A percentile compares a stretch with the other conserved stretches of the same genome.
These are phyloP conservation scores for Ellobius talpinus DNA, from an alignment of 2,113 vertebrate species.

Conservation along the genomic window DNA sequence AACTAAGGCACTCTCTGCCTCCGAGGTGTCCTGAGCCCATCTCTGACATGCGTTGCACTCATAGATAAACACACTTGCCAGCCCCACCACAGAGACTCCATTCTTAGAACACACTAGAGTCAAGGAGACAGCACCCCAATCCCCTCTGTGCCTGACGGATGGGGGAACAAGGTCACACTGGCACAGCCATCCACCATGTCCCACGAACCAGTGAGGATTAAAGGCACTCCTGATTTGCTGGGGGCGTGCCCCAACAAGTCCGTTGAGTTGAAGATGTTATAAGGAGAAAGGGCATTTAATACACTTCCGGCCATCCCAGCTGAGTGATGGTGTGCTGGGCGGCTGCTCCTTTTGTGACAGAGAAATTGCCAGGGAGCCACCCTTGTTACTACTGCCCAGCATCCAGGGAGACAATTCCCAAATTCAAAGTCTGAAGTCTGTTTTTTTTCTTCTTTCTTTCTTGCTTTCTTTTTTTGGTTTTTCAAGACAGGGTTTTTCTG, in stretches of 20 bases:
- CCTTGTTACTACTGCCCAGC: not conserved
- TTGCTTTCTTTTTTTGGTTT: not conserved
- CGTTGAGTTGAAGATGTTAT: not conserved
- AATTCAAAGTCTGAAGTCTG: not conserved
- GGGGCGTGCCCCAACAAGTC: not conserved
- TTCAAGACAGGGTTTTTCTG: not conserved
- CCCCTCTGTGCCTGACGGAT: not conserved
- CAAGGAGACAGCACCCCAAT: not conserved
- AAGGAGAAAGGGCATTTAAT: not conserved
- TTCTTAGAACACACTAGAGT: not conserved
- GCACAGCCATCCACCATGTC: not conserved
- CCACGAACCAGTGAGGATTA: not conserved
- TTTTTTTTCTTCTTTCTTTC: too few relatives aligned
- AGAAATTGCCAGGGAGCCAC: not conserved
- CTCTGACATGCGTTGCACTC: accelerated
- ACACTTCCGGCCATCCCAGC: not conserved
- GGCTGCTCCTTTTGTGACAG: too few relatives aligned
- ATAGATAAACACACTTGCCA: too few relatives aligned
- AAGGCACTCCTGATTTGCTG: not conserved
- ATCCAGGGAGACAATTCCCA: not conserved
- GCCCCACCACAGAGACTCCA: not conserved
- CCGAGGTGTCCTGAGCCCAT: too few relatives aligned
- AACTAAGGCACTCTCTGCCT: not conserved
- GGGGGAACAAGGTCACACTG: not conserved
- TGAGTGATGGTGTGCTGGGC: not conserved